Evolutionary conservation across 2,113 vertebrate genomes (phyloP), one percentile per base, ranked within the genome.

Genomic region (Coturnix japonica): DNA sequence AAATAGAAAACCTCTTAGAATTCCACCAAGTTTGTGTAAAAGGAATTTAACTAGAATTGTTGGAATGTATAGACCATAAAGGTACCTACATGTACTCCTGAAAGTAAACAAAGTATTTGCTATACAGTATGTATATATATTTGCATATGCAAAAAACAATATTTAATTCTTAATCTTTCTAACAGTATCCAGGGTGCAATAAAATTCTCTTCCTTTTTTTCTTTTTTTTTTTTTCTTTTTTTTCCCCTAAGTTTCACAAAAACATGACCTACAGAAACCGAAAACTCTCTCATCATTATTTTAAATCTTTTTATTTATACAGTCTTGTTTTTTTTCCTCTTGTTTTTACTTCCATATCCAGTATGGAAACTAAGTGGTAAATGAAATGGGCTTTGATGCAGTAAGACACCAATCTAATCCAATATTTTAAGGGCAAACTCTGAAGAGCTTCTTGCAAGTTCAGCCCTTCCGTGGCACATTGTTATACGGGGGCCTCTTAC

Each of bases 351-450:
- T 84, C n/a, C 57, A 39, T 63, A 83, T 61, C 39, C n/a, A 91
- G 11, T 47, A 53, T 66, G 20, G 64, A 82, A 82, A 53, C 19
- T 46, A 63, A 37, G 18, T 79, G 28, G 6, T 85, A 59, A 70
- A 61, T 41, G 54, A 51, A 47, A 26, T 46, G 18, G 69, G 37
- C 33, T 88, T 82, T 66, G 69, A 20, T 74, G 51, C 11, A 71
- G 33, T 4, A 3, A 31, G 37, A 72, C 22, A 51, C 43, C 46
- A 73, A 21, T 73, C 1, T 0, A 69, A 65, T n/a, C 0, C 2
- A 5, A 65, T 87, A 23, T 54, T 82, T 87, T 41, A 59, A 87
- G n/a, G 39, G n/a, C 47, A 72, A 75, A 51, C 13, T 25, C 39
- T 89, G 35, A 69, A 89, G 57, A 69, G 28, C 20, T 70, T 3